phyloP scores from a whole-genome alignment of 2,797 vertebrate species.

The Sparidentex hasta region DNA sequence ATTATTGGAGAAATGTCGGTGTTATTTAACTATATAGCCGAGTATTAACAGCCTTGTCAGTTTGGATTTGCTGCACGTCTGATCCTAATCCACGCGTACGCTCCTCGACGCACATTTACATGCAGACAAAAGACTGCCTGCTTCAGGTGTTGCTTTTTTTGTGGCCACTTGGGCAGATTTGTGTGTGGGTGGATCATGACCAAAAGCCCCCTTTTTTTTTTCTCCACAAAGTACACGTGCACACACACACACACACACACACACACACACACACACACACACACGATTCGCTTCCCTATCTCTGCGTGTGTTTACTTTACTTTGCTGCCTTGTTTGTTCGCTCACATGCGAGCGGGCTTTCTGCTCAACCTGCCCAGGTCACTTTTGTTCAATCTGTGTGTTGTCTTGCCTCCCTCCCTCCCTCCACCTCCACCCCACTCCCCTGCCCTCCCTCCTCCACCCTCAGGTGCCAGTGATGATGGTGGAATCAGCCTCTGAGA shows the following conservation, averaged over 20 bases:
- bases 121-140: constrained; percentile 61
- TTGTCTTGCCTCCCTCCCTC: constrained; percentile 3
- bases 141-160: constrained; percentile 69
- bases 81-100: constrained; percentile 66
- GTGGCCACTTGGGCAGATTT: constrained; percentile 65
- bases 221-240: constrained; percentile 44
- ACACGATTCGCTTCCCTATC: constrained; percentile 53
- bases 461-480: constrained; percentile 96
- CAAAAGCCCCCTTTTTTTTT: constrained; percentile 56
- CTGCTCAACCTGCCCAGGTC: constrained; percentile 60
- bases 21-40: constrained; percentile 77
- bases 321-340: constrained; percentile 65
- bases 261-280: constrained; percentile 34
- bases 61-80: constrained; percentile 78
- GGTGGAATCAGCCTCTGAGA: constrained; percentile 99
- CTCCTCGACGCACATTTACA: constrained; percentile 66
- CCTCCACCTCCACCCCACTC: too few species aligned
- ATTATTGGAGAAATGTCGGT: constrained; percentile 79
- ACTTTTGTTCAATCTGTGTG: constrained; percentile 63
- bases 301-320: constrained; percentile 60
- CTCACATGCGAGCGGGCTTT: constrained; percentile 55
- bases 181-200: constrained; percentile 64
- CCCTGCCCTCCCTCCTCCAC: constrained; percentile 4
- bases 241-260: constrained; percentile 11
- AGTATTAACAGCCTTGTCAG: constrained; percentile 81